Percentiles rank a stretch among this genome's conserved stretches.
Conservation (phyloP, 2,888 invertebrate genomes). For the Ametastegia equiseti region DNA sequence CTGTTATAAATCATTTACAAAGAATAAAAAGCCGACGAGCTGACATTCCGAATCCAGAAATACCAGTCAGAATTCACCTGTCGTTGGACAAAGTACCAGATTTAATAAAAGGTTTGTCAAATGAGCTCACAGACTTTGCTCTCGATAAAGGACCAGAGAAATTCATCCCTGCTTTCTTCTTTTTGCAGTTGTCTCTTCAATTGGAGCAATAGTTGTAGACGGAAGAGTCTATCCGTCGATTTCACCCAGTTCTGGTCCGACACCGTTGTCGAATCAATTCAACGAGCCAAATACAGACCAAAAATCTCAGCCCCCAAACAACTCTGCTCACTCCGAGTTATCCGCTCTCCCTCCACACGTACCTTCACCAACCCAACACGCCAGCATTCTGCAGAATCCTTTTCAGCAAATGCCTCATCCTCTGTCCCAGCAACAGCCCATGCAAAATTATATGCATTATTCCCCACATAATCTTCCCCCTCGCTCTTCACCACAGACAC, state of each 20-base stretch:
- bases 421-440: slow-evolving; percentile 66
- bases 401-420: slow-evolving; percentile 56
- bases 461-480: slow-evolving; percentile 68
- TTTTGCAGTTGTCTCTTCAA: slow-evolving; percentile 83
- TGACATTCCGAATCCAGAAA: slow-evolving; percentile 93
- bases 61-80: slow-evolving; percentile 89
- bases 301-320: slow-evolving; percentile 62
- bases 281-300: slow-evolving; percentile 72
- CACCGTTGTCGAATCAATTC: slow-evolving; percentile 62
- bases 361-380: slow-evolving; percentile 57
- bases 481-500: slow-evolving; percentile 69
- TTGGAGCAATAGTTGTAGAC: slow-evolving; percentile 90
- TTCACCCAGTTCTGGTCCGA: slow-evolving; percentile 65
- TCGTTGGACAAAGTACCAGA: slow-evolving; percentile 90
- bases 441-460: slow-evolving; percentile 75
- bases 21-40: slow-evolving; percentile 90
- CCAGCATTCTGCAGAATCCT: slow-evolving; percentile 54
- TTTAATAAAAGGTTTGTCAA: slow-evolving; percentile 82
- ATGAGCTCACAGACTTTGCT: slow-evolving; percentile 27
- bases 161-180: background rate
- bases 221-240: slow-evolving; percentile 85
- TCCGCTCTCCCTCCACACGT: slow-evolving; percentile 67
- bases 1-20: slow-evolving; percentile 84
- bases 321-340: slow-evolving; percentile 53
- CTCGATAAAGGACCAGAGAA: too few relatives aligned